Conservation (phyloP, 2,797 vertebrate species). For the Arremon aurantiirostris region DNA sequence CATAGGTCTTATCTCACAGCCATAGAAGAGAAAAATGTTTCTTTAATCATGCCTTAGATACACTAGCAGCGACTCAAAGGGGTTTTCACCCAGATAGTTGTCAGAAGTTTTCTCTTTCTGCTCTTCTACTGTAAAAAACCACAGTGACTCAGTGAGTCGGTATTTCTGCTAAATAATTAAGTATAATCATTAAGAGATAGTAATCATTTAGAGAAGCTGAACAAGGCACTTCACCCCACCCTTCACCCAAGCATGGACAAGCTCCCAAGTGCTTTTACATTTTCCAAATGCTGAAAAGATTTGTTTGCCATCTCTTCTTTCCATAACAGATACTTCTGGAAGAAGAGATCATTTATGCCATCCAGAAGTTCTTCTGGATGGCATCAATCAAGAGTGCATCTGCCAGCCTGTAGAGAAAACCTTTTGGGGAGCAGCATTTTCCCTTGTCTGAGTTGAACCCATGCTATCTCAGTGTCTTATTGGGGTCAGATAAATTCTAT, state of each 20-base stretch:
- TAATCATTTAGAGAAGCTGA: neutral
- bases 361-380: neutral
- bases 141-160: neutral
- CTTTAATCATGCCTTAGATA: neutral
- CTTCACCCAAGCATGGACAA: neutral
- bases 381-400: neutral
- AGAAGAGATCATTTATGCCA: neutral
- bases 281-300: neutral
- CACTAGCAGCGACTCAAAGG: neutral
- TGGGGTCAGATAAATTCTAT: slow-evolving; percentile 20
- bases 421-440: neutral
- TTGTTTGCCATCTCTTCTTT: neutral
- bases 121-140: neutral
- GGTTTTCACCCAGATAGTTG: neutral
- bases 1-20: neutral
- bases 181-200: neutral
- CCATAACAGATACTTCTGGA: neutral
- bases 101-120: neutral
- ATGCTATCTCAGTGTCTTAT: neutral
- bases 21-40: neutral
- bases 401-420: neutral
- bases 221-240: neutral
- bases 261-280: neutral
- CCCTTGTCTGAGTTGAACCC: neutral
- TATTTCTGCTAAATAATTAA: neutral